Conservation (phyloP, 2,113 vertebrate genomes). For the Apistogramma diplotaenia region DNA sequence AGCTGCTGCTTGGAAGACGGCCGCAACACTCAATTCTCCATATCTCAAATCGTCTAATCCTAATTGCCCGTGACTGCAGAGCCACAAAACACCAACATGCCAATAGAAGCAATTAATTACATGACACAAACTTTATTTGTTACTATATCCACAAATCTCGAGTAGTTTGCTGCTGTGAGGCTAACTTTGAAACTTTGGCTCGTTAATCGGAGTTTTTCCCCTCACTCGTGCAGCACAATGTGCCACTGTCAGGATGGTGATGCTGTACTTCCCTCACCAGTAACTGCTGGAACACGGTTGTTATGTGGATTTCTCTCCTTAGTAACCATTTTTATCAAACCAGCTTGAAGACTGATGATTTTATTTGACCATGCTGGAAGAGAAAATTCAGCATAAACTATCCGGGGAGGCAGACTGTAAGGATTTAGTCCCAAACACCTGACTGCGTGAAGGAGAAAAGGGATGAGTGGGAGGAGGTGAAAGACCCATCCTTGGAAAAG, state of each 20-base stretch:
- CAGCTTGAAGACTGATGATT: neutral
- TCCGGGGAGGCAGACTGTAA: neutral
- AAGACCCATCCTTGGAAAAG: constrained; percentile 7
- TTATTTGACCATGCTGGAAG: neutral
- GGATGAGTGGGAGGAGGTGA: constrained; percentile 35
- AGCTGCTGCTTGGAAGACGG: constrained; percentile 24
- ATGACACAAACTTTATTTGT: constrained; percentile 9
- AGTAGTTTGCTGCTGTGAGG: neutral
- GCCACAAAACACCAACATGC: constrained; percentile 30
- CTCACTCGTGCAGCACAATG: neutral
- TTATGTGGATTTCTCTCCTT: constrained; percentile 8
- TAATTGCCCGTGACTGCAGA: constrained; percentile 24
- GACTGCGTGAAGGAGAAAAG: neutral
- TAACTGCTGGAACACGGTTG: constrained; percentile 1
- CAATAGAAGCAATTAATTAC: constrained; percentile 46
- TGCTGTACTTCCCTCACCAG: neutral
- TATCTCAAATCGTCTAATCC: constrained; percentile 40
- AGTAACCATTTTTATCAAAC: constrained; percentile 21
- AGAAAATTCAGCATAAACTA: neutral
- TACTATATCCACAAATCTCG: constrained; percentile 5
- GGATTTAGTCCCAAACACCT: neutral
- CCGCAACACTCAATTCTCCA: constrained; percentile 19
- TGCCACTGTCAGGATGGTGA: neutral
- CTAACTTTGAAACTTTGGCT: neutral
- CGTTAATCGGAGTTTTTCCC: neutral